Conservation (phyloP, 2,888 invertebrate genomes). For the Cyaniris semiargus region DNA sequence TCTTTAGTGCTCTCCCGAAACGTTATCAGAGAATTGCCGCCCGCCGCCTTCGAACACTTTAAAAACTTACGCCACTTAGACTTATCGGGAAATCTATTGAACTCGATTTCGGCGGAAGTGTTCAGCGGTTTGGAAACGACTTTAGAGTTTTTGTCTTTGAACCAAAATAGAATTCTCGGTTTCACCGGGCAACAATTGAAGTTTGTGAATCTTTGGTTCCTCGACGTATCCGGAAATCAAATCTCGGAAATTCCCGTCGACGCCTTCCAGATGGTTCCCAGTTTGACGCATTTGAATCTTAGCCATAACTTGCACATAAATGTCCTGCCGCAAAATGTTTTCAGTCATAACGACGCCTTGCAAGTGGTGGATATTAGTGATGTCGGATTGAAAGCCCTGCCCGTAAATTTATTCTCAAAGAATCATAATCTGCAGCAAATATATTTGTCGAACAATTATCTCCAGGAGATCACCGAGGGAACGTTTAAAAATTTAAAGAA, state of each 20-base stretch:
- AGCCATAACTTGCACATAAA: constrained; percentile 86
- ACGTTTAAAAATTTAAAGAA: constrained; percentile 89
- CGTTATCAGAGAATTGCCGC: constrained; percentile 91
- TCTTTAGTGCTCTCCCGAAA: constrained; percentile 89
- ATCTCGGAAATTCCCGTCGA: constrained; percentile 85
- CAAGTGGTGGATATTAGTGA: constrained; percentile 86
- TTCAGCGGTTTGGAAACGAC: constrained; percentile 88
- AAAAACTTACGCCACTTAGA: constrained; percentile 86
- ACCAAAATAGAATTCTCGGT: constrained; percentile 86
- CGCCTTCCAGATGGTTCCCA: constrained; percentile 84
- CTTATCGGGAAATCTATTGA: constrained; percentile 89
- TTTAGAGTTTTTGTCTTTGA: constrained; percentile 85
- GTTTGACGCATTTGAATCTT: constrained; percentile 86
- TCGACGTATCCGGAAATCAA: constrained; percentile 91
- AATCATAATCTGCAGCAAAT: constrained; percentile 84
- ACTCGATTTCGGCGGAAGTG: constrained; percentile 85
- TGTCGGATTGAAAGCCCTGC: constrained; percentile 86
- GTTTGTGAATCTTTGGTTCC: constrained; percentile 82
- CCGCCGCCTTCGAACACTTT: constrained; percentile 89
- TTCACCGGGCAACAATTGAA: constrained; percentile 83
- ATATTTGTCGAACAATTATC: constrained; percentile 85
- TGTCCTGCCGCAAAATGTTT: constrained; percentile 83
- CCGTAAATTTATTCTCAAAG: constrained; percentile 86
- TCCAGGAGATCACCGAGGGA: constrained; percentile 88
- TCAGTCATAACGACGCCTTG: constrained; percentile 85